A percentile compares a stretch with the other conserved stretches of the same genome.
These are phyloP conservation scores for Trematomus loennbergii DNA, from an alignment of 2,113 vertebrate genomes.

Conservation along the genomic window DNA sequence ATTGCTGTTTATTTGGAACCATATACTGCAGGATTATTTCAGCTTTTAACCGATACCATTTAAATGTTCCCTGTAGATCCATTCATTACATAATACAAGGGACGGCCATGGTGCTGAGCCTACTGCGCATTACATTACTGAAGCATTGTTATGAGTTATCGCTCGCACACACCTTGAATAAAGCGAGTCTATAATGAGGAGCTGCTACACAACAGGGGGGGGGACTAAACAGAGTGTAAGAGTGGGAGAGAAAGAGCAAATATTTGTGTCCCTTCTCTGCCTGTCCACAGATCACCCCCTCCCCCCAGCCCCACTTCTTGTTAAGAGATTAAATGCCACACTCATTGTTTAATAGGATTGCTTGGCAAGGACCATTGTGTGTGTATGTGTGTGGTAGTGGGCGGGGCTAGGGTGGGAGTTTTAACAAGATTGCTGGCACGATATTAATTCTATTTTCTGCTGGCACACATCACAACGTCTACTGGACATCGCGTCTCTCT, in stretches of 20 bases:
- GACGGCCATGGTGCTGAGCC: conserved; percentile 5
- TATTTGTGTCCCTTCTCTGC: conserved; percentile 38
- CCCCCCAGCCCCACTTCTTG: conserved; percentile 1
- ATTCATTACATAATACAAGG: conserved; percentile 4
- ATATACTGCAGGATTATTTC: conserved; percentile 19
- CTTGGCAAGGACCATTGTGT: conserved; percentile 63
- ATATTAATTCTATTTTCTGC: conserved; percentile 65
- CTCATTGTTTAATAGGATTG: conserved; percentile 78
- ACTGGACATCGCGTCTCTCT: conserved; percentile 47
- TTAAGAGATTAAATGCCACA: conserved; percentile 72
- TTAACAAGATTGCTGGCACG: conserved; percentile 68
- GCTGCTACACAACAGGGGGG: conserved; percentile 19
- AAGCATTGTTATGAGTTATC: conserved; percentile 42
- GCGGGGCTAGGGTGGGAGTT: conserved; percentile 57
- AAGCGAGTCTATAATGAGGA: conserved; percentile 56
- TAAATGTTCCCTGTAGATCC: conserved; percentile 14
- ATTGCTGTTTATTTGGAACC: conserved; percentile 10
- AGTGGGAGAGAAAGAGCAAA: conserved; percentile 42
- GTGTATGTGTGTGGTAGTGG: conserved; percentile 38
- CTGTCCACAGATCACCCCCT: conserved; percentile 33
- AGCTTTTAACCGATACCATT: conserved; percentile 24
- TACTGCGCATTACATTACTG: conserved; percentile 14
- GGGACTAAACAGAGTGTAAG: conserved; percentile 38
- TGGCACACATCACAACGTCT: conserved; percentile 53
- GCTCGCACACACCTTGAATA: conserved; percentile 46